Evolutionary conservation across 2,797 vertebrate species (phyloP).

Genomic region (Tiaroga cobitis): DNA sequence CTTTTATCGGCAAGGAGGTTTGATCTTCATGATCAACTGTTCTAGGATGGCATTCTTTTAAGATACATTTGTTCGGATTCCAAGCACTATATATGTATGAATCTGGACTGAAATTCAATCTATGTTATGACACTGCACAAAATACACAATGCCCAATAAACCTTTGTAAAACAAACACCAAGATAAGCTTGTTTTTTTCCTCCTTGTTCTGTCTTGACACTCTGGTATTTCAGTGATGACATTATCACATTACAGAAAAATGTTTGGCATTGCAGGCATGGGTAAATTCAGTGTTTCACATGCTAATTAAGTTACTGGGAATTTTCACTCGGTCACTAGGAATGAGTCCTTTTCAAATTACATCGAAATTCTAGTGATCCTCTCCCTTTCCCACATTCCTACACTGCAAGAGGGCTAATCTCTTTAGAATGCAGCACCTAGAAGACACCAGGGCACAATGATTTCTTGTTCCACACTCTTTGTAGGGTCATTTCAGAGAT

Average conservation of each 20-base stretch:
- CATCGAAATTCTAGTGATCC: slow-evolving; percentile 40
- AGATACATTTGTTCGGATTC: background rate
- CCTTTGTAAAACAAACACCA: slow-evolving; percentile 18
- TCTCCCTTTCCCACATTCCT: slow-evolving; percentile 47
- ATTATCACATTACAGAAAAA: slow-evolving; percentile 49
- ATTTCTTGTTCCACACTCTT: slow-evolving; percentile 58
- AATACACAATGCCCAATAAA: background rate
- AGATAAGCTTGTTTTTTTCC: slow-evolving; percentile 6
- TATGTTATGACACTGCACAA: background rate
- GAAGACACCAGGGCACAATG: slow-evolving; percentile 52
- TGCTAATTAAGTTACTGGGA: slow-evolving; percentile 21
- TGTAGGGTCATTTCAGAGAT: slow-evolving; percentile 45
- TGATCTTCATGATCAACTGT: slow-evolving; percentile 16
- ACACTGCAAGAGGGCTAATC: slow-evolving; percentile 53
- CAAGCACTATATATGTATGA: background rate
- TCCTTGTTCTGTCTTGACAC: slow-evolving; percentile 29
- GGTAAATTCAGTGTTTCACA: slow-evolving; percentile 41
- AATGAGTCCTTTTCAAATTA: slow-evolving; percentile 39
- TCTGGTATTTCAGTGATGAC: slow-evolving; percentile 30
- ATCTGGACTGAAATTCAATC: slow-evolving; percentile 9
- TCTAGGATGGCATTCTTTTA: background rate
- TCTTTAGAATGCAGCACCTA: slow-evolving; percentile 54
- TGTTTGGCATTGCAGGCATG: slow-evolving; percentile 17
- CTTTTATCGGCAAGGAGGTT: background rate
- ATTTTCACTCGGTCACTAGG: slow-evolving; percentile 30